Conservation (phyloP, 2,888 invertebrate species). For the Drosophila maculinotata region DNA sequence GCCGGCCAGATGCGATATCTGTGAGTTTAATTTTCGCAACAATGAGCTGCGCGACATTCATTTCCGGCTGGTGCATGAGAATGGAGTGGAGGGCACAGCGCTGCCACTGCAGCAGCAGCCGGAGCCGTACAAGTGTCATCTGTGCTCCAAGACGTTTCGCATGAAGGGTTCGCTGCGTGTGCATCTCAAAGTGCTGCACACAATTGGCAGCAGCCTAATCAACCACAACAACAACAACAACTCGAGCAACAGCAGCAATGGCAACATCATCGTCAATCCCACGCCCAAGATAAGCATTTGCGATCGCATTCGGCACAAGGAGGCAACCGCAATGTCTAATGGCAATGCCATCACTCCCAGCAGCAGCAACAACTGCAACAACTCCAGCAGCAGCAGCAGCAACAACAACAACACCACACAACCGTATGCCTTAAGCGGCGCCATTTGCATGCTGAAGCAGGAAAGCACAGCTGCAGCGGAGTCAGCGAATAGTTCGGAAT, state of each 20-base stretch:
- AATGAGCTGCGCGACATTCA: constrained; percentile 90
- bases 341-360: constrained; percentile 9
- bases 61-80: constrained; percentile 89
- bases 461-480: constrained; percentile 23
- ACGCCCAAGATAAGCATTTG: constrained; percentile 79
- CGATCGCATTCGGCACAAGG: constrained; percentile 81
- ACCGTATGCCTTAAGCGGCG: constrained; percentile 68
- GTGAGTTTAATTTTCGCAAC: constrained; percentile 90
- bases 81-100: constrained; percentile 36
- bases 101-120: constrained; percentile 50
- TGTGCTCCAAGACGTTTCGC: constrained; percentile 92
- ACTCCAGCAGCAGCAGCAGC: constrained; percentile 1
- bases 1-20: constrained; percentile 87
- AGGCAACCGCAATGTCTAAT: constrained; percentile 41
- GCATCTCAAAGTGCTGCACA: constrained; percentile 92
- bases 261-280: constrained; percentile 45
- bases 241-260: constrained; percentile 25
- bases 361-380: constrained; percentile 7
- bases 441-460: constrained; percentile 69
- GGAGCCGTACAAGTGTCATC: constrained; percentile 87
- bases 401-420: constrained; percentile 32
- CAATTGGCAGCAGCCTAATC: constrained; percentile 60
- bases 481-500: constrained; percentile 18
- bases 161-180: constrained; percentile 93
- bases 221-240: constrained; percentile 42